These are phyloP conservation scores for Tiphia femorata DNA, from an alignment of 2,888 invertebrate species.

Conservation along the genomic window DNA sequence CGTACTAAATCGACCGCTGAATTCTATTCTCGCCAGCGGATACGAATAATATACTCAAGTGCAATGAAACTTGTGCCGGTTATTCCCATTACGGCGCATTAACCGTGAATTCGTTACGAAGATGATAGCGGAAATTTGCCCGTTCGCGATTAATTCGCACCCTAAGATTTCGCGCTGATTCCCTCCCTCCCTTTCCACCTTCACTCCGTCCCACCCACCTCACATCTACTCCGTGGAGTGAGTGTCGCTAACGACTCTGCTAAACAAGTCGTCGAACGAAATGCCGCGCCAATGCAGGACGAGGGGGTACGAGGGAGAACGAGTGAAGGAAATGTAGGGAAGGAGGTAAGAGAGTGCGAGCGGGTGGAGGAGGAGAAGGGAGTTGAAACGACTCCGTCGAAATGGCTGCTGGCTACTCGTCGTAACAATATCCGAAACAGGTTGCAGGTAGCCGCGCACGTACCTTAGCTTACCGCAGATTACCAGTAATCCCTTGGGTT, in stretches of 20 bases:
- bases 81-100: too few species aligned
- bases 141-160: constrained; percentile 34
- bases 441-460: constrained; percentile 48
- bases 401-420: constrained; percentile 45
- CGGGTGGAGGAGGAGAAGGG: constrained; percentile 21
- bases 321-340: too few species aligned
- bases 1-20: too few species aligned
- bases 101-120: too few species aligned
- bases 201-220: not conserved
- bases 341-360: constrained; percentile 8
- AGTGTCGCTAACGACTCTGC: constrained; percentile 28
- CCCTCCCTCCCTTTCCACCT: constrained; percentile 6
- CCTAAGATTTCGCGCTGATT: constrained; percentile 20
- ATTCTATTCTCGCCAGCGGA: too few species aligned
- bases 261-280: constrained; percentile 5
- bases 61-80: too few species aligned
- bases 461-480: constrained; percentile 58
- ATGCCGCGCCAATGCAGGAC: not conserved
- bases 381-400: constrained; percentile 45
- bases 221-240: constrained; percentile 11
- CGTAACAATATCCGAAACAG: constrained; percentile 57
- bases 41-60: too few species aligned
- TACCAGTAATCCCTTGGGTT: constrained; percentile 59
- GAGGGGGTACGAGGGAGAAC: not conserved
- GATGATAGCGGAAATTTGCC: constrained; percentile 29